These are phyloP conservation scores for Drosophila ezoana DNA, from an alignment of 2,888 invertebrate genomes.

Conservation along the genomic window DNA sequence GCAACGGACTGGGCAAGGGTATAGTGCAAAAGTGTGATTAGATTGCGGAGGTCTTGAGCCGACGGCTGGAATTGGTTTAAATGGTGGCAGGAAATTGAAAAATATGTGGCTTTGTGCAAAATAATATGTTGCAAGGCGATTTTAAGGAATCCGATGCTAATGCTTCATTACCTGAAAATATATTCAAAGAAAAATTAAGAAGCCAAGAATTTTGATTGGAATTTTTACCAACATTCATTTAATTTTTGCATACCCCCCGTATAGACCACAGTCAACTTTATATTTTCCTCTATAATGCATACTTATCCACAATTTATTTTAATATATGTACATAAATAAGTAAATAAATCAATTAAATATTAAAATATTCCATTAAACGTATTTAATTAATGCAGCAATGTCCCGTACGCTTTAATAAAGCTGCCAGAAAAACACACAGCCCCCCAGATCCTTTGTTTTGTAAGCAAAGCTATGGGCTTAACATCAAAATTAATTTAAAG, in stretches of 20 bases:
- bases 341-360: background rate
- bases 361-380: background rate
- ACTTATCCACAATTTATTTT: background rate
- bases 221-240: no score
- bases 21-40: constrained; percentile 7
- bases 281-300: no score
- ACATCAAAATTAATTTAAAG: constrained; percentile 62
- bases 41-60: background rate
- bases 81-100: background rate
- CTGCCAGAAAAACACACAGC: constrained; percentile 6
- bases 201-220: no score
- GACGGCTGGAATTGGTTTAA: constrained; percentile 1
- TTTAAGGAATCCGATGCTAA: background rate
- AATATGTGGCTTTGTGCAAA: background rate
- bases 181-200: no score
- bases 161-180: no score
- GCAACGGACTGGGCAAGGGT: constrained; percentile 1
- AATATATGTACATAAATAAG: background rate
- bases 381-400: constrained; percentile 3
- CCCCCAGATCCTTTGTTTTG: constrained; percentile 1
- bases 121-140: background rate
- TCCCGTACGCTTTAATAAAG: constrained; percentile 4
- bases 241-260: no score
- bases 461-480: constrained; percentile 43
- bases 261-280: no score